These are phyloP conservation scores for Cacatua alba DNA, from an alignment of 2,113 vertebrate genomes.

Conservation along the genomic window DNA sequence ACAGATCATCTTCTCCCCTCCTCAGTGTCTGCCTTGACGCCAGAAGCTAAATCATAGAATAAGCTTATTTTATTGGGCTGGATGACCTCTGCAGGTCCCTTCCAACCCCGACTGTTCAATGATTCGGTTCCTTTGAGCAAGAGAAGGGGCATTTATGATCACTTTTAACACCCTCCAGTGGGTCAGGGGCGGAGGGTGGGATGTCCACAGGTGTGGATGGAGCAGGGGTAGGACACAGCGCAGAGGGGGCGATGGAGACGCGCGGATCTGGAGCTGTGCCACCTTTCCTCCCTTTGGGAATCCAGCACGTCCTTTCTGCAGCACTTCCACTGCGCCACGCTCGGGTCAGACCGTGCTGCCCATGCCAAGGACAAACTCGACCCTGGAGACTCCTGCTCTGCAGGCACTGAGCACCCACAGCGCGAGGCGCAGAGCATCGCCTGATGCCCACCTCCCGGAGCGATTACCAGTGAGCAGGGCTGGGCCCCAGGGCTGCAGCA, in stretches of 20 bases:
- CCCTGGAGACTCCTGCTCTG: accelerated
- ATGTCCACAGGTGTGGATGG: not conserved
- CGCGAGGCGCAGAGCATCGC: accelerated
- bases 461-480: not conserved
- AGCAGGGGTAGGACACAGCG: accelerated
- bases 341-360: accelerated
- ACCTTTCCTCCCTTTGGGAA: too few relatives aligned
- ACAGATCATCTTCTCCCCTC: not conserved
- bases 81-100: not conserved
- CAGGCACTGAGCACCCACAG: not conserved
- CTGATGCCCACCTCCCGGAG: not conserved
- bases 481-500: accelerated
- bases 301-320: accelerated
- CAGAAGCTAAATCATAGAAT: not conserved
- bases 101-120: not conserved
- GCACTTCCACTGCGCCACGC: not conserved
- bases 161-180: not conserved
- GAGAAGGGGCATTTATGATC: not conserved
- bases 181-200: not conserved
- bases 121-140: not conserved
- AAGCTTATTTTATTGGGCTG: not conserved
- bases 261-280: accelerated
- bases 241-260: accelerated
- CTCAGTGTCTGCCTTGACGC: not conserved
- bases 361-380: not conserved